A percentile compares a stretch with the other conserved stretches of the same genome.
Evolutionary conservation across 30 jellyfish, hydroid and myxozoan genomes (phyloP).

Genomic region (Cassiopea xamachana): DNA sequence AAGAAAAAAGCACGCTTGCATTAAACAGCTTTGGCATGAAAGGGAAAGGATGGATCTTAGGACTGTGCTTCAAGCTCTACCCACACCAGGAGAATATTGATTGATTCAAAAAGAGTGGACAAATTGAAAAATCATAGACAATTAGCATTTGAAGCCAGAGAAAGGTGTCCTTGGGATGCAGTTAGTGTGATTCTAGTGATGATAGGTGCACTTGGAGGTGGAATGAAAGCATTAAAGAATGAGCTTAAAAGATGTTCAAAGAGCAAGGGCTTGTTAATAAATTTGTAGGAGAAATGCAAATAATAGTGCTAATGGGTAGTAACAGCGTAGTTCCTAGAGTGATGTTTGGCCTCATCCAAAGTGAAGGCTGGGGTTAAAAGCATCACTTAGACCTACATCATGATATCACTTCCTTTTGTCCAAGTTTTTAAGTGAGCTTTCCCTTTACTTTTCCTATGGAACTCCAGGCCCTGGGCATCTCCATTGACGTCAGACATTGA

Average conservation of each 20-base stretch:
- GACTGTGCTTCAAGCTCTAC: no score
- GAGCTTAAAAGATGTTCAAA: slow-evolving; percentile 1
- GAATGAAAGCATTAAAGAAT: neutral
- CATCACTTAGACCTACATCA: no score
- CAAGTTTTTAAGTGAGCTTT: no score
- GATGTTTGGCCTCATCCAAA: neutral
- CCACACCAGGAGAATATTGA: neutral
- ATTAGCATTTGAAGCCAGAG: slow-evolving; percentile 3
- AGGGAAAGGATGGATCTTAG: no score
- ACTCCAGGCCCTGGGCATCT: no score
- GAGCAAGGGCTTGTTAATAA: neutral
- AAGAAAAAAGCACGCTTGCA: no score
- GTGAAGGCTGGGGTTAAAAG: neutral
- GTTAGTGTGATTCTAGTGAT: neutral
- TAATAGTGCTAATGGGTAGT: neutral
- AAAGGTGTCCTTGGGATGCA: neutral
- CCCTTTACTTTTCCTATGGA: no score
- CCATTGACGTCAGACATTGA: no score
- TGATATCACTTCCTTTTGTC: no score
- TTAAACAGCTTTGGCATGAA: no score
- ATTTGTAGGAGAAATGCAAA: neutral
- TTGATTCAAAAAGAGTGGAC: neutral
- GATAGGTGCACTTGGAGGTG: neutral
- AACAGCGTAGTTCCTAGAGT: neutral
- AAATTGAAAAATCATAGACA: slow-evolving; percentile 8